Base-by-base conservation (phyloP, 2,113 vertebrate species). In the Phalacrocorax brasilianus region DNA sequence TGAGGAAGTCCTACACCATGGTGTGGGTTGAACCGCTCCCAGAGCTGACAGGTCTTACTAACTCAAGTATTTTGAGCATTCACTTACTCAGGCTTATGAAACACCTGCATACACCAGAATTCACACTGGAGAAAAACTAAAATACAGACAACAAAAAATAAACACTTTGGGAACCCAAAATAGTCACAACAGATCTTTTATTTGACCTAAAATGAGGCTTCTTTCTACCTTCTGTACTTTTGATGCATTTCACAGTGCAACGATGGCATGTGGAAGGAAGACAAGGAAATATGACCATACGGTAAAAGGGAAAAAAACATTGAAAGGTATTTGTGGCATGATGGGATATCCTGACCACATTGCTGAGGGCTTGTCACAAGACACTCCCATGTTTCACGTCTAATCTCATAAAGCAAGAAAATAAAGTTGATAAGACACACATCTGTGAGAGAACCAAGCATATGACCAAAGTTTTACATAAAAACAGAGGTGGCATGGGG, bases 341-440 rank as follows among this genome's bases (percentile, higher is more conserved):
- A 93, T 35, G 73, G 70, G 73, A 81, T 55, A 78, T 72, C 52
- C 76, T 87, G 70, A 88, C 52, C 47, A 84, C 89, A 52, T 55
- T 52, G 59, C 35, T 81, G 59, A 92, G 18, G 56, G 76, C 44
- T 81, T 79, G 89, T 87, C 84, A 85, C 7, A 18, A 87, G 81
- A 85, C 91, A 89, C 93, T 89, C 77, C 84, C 19, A 1, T 33
- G 59, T 87, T 87, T 93, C 77, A 76, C 11, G n/a, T 62, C 81
- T 88, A 75, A 92, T 50, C 88, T 88, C 83, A 49, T 35, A 85
- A 70, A 82, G 30, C 13, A 82, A n/a, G 66, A 76, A 42, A 82
- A 90, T 71, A 28, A 93, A 93, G 84, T 67, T 84, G 82, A 16
- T 81, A 91, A 91, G 50, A 92, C 44, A 72, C n/a, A 47, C 11